A percentile compares a stretch with the other conserved stretches of the same genome.
These are phyloP conservation scores for Laticauda laticaudata DNA, from an alignment of 2,113 vertebrate genomes.

Conservation along the genomic window DNA sequence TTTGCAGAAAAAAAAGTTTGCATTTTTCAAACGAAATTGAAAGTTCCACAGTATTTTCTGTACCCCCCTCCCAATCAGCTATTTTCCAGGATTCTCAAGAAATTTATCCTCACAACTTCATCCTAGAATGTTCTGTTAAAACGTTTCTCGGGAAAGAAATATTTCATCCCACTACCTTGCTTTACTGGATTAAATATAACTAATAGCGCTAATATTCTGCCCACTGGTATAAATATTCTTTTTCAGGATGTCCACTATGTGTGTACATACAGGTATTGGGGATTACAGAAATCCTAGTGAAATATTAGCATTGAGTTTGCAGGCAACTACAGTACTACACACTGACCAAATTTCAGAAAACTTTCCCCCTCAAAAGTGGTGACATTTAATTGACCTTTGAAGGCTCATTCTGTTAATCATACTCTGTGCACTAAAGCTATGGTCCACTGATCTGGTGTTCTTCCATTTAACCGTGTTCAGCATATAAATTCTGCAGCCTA, in stretches of 20 bases:
- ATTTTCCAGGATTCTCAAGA: not conserved
- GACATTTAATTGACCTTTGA: slow-evolving; percentile 84
- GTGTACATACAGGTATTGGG: not conserved
- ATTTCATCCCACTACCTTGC: not conserved
- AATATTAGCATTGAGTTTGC: slow-evolving; percentile 43
- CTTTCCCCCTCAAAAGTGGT: slow-evolving; percentile 73
- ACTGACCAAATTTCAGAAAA: slow-evolving; percentile 56
- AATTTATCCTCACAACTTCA: not conserved
- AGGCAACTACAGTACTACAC: slow-evolving; percentile 38
- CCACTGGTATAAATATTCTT: slow-evolving; percentile 33
- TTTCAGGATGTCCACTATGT: slow-evolving; percentile 22
- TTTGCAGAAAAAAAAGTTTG: not conserved
- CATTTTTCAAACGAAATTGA: not conserved
- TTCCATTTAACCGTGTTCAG: slow-evolving; percentile 72
- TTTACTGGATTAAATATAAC: slow-evolving; percentile 22
- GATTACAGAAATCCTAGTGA: slow-evolving; percentile 34
- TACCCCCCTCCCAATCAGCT: not conserved
- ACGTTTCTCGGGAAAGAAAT: not conserved
- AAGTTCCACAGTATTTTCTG: not conserved
- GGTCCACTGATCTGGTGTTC: slow-evolving; percentile 76
- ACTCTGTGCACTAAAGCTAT: slow-evolving; percentile 72
- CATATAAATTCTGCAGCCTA: slow-evolving; percentile 77
- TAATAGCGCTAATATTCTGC: slow-evolving; percentile 23
- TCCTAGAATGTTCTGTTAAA: slow-evolving; percentile 13
- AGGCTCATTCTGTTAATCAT: slow-evolving; percentile 83